Conservation (phyloP, 2,888 invertebrate genomes). For the Brenthis hecate region DNA sequence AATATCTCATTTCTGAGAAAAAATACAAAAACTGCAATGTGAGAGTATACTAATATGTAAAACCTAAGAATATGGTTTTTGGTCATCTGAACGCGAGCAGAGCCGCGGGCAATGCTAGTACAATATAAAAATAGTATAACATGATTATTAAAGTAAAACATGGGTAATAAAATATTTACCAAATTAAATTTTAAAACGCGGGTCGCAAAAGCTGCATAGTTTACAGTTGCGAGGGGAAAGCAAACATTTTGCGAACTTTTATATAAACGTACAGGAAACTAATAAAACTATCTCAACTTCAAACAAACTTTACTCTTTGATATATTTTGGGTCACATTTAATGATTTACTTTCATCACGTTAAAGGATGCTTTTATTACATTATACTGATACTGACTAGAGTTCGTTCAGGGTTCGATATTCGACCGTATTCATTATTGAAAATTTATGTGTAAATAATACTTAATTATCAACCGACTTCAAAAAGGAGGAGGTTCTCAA, state of each 20-base stretch:
- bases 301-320: slow-evolving; percentile 24
- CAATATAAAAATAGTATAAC: too few relatives aligned
- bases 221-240: slow-evolving; percentile 25
- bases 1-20: too few relatives aligned
- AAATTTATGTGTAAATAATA: too few relatives aligned
- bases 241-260: slow-evolving; percentile 32
- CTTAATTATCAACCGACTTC: too few relatives aligned
- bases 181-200: slow-evolving; percentile 18
- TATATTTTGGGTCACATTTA: slow-evolving; percentile 26
- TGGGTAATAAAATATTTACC: slow-evolving; percentile 8
- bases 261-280: slow-evolving; percentile 32
- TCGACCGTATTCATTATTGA: too few relatives aligned
- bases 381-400: not conserved
- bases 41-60: too few relatives aligned
- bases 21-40: too few relatives aligned
- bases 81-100: too few relatives aligned
- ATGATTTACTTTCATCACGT: not conserved
- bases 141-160: not conserved
- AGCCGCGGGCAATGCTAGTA: too few relatives aligned
- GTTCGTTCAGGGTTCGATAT: too few relatives aligned
- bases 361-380: slow-evolving; percentile 2
- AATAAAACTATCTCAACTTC: slow-evolving; percentile 29
- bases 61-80: too few relatives aligned
- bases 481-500: too few relatives aligned
- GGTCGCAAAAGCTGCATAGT: slow-evolving; percentile 24